Base-by-base conservation (phyloP, 2,888 invertebrate species). In the Unio pictorum region DNA sequence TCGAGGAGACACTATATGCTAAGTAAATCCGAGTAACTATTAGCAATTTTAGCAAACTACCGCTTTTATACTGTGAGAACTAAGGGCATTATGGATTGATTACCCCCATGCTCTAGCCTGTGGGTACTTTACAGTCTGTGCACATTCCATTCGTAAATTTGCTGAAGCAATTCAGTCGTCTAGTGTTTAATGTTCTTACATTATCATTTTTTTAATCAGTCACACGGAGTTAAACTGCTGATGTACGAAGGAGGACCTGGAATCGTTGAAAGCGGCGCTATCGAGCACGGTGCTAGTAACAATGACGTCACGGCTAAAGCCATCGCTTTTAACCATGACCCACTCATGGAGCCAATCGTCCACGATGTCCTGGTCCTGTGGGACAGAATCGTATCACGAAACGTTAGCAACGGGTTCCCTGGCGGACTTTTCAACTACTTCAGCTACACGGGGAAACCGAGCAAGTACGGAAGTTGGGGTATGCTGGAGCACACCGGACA, bases 401-500 rank as follows among this genome's bases (percentile, higher is more conserved):
- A 76, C 45, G 60, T 72, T 0, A 68, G 73, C 63, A 82, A 81
- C 61, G 68, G 64, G 23, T 23, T 59, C 1, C 81, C 80, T 45
- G 84, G 82, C 62, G 84, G 84, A 4, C 66, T 84, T 20, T 84
- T 83, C 65, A 84, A 82, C 70, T 83, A 84, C 67, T 84, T 84
- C 61, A 72, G 81, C 11, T 82, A 79, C n/a, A 72, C 75, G 4
- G 72, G 77, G 17, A 61, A 68, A 4, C 79, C 78, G 5, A 72
- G 68, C n/a, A 83, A 82, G 66, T 83, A 80, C 68, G 84, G 84
- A 8, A 81, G 81, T 57, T 84, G 83, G 83, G 83, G 84, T 6
- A 81, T 84, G 78, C 54, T 83, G 17, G 80, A 83, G 54, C 81
- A 80, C 64, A 83, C 83, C 15, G 81, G 81, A 20, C 81, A 84